Evolutionary conservation across 2,113 vertebrate genomes (phyloP), one percentile per base, ranked within the genome.

Genomic region (Hemicordylus capensis): DNA sequence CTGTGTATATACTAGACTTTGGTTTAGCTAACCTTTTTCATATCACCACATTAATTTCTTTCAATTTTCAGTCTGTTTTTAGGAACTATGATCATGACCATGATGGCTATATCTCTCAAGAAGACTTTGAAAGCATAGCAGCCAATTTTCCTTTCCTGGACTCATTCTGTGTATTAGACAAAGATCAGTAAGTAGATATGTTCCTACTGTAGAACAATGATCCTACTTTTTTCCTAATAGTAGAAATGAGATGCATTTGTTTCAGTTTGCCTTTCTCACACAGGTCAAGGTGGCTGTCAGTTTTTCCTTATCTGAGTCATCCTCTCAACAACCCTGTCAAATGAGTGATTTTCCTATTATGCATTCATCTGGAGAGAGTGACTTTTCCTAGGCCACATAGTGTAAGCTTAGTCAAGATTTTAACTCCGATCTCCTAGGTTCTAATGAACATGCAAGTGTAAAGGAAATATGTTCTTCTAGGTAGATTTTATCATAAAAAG

Each of bases 91-190:
- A 99, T 87, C 98, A 98, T 8, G 98, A 99, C 92, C 98, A 97
- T 0, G 98, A 99, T 76, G 99, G 98, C 9, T 99, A 98, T 89
- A 99, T 99, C 91, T 99, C 99, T 88, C 98, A 99, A 93, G 98
- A 98, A 93, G 98, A 99, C 94, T 99, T 99, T 80, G 97, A 99
- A 95, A 99, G 97, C 92, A 98, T 99, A 59, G 97, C 98, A 80
- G 98, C 98, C 77, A 99, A 98, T 93, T 99, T 99, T 87, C 98
- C 99, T 24, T 99, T 99, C 92, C 93, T 99, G 94, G 98, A 99
- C 90, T 99, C 98, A 20, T 99, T 99, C 95, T 99, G 98, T 48
- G 98, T 99, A 42, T 91, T 99, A 93, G 98, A 99, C 95, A 98
- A 99, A 97, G 98, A 99, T 90, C 98, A 99, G 99, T 99, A 95